Evolutionary conservation across 2,113 vertebrate genomes (phyloP).

Genomic region (Actenoides lindsayi): DNA sequence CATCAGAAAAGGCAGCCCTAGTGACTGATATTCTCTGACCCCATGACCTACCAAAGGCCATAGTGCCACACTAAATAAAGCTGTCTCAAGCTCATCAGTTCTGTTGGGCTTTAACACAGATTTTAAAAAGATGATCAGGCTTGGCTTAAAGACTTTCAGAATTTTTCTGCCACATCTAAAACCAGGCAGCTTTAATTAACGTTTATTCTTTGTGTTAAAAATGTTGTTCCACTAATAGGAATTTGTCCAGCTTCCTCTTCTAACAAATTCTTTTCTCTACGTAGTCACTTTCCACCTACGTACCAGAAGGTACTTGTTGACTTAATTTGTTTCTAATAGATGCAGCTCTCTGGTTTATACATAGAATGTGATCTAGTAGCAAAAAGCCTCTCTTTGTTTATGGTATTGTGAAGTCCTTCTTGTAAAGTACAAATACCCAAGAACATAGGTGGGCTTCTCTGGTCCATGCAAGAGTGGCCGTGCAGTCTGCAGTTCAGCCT

Average conservation of each 20-base stretch:
- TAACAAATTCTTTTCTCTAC: background rate
- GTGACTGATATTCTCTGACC: conserved; percentile 50
- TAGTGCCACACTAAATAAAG: conserved; percentile 37
- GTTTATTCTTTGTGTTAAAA: background rate
- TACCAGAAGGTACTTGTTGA: background rate
- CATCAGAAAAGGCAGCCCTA: background rate
- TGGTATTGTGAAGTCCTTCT: background rate
- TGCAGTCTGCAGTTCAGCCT: background rate
- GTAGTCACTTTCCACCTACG: background rate
- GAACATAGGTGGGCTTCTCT: background rate
- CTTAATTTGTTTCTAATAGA: background rate
- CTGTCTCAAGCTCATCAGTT: conserved; percentile 25
- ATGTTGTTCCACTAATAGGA: background rate
- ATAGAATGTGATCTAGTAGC: background rate
- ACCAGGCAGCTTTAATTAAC: background rate
- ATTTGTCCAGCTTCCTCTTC: background rate
- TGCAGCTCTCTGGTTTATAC: background rate
- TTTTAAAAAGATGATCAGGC: background rate
- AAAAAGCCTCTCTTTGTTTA: background rate
- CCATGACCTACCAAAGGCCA: conserved; percentile 14
- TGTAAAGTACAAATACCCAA: background rate
- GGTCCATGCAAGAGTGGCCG: background rate
- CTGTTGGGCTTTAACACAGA: background rate
- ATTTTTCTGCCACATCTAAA: background rate
- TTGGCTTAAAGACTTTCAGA: background rate